Evolutionary conservation across 2,113 vertebrate genomes (phyloP).

Genomic region (Actenoides hombroni): DNA sequence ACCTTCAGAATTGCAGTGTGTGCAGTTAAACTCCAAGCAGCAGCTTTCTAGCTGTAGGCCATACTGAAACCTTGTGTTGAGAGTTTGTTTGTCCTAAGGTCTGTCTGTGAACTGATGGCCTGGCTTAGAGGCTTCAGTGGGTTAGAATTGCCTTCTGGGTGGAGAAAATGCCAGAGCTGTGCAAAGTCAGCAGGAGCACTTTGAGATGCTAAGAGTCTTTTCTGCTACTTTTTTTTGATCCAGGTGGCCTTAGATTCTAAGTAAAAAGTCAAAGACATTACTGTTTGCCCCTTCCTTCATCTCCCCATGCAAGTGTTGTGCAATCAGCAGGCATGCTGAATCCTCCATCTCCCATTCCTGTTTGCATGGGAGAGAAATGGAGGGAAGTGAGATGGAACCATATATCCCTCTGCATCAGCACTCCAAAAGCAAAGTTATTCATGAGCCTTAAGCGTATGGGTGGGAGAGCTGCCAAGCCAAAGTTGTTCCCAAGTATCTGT

Average conservation of each 20-base stretch:
- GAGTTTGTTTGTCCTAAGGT: neutral
- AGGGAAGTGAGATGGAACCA: conserved; percentile 1
- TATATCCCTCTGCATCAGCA: neutral
- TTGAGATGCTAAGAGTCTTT: conserved; percentile 2
- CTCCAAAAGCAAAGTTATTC: conserved; percentile 33
- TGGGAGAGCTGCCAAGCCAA: conserved; percentile 39
- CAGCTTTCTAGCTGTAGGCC: neutral
- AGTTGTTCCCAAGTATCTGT: conserved; percentile 52
- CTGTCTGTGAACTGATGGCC: neutral
- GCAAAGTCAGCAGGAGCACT: neutral
- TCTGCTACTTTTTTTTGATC: conserved; percentile 21
- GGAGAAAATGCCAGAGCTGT: neutral
- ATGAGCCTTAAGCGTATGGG: conserved; percentile 24
- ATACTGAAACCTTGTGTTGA: neutral
- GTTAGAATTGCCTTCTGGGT: neutral
- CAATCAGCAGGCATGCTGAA: neutral
- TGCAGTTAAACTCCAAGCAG: neutral
- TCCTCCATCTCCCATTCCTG: neutral
- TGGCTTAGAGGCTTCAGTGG: neutral
- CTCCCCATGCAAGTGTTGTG: neutral
- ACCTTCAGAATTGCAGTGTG: neutral
- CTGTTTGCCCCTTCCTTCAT: neutral
- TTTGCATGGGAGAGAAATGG: neutral
- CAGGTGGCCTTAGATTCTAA: conserved; percentile 4
- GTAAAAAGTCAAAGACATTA: conserved; percentile 6